Evolutionary conservation across 2,888 invertebrate species (phyloP), one percentile per base, ranked within the genome.

Genomic region (Nematopogon swammerdamellus): DNA sequence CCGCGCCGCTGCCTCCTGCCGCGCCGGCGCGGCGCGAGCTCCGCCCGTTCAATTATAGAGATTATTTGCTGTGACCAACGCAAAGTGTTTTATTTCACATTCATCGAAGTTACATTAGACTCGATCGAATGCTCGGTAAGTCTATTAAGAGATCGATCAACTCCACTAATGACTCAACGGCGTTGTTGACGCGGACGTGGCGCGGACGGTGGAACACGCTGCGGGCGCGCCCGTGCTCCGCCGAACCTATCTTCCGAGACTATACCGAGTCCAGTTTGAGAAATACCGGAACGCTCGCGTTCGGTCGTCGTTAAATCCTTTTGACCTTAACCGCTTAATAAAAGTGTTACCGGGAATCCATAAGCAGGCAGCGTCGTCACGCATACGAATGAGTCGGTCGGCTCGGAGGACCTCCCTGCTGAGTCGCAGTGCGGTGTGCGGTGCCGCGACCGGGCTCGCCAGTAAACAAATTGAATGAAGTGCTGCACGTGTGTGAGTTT

Each of bases 381-480:
- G 36, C 36, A 36, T 36, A 36, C 36, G 36, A 14, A 36, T 36
- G 36, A 8, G 36, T 36, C 36, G 36, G n/a, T n/a, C n/a, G n/a
- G n/a, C n/a, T n/a, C n/a, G 36, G 36, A 36, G 36, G 36, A 14
- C 36, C 36, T 36, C 11, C 36, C 36, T 36, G 25, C 46, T 17
- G 25, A 4, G 20, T n/a, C 18, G 69, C 63, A 62, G 59, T 64
- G 63, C 59, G 63, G 57, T 60, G 18, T 18, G 18, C 45, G 58
- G 68, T 14, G 65, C 63, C 63, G 63, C 60, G 59, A 59, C 59
- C 64, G 69, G n/a, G n/a, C n/a, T n/a, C n/a, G n/a, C n/a, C n/a
- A 61, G 71, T 74, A 70, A 73, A 72, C 74, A 72, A 72, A 72
- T 76, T 77, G 76, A 76, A 79, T 77, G 76, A 72, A 72, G 66